These are phyloP conservation scores for Clytia hemisphaerica DNA, from an alignment of 30 jellyfish, hydroid and myxozoan genomes.

Conservation along the genomic window DNA sequence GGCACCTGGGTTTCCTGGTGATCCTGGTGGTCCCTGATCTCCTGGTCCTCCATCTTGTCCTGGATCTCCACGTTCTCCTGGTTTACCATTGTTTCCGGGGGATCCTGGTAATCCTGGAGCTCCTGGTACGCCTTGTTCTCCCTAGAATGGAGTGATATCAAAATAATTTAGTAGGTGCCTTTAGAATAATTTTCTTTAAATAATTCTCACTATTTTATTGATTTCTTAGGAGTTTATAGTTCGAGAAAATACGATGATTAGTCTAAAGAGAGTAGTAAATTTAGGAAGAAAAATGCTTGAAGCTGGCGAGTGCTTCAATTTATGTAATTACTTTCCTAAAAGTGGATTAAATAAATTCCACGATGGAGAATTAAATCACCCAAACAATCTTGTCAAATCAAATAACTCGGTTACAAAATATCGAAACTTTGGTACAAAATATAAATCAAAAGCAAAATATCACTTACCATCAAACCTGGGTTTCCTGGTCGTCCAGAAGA, in stretches of 20 bases:
- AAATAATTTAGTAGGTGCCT: not conserved
- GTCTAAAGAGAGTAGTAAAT: too few species aligned
- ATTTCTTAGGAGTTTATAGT: too few species aligned
- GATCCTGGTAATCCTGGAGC: constrained; percentile 25
- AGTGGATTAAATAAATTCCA: too few species aligned
- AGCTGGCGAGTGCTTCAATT: too few species aligned
- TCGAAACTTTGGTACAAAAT: too few species aligned
- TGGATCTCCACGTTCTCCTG: constrained; percentile 65
- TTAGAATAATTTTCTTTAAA: not conserved
- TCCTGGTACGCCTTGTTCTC: constrained; percentile 53
- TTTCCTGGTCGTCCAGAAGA: constrained; percentile 60
- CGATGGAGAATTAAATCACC: too few species aligned
- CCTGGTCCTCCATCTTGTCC: constrained; percentile 73
- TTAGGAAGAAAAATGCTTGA: too few species aligned
- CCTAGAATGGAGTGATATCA: constrained; percentile 9
- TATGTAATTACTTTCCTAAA: too few species aligned
- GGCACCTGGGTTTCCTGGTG: constrained; percentile 68
- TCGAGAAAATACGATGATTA: too few species aligned
- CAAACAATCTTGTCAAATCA: too few species aligned
- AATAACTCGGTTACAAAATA: too few species aligned
- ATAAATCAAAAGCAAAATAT: not conserved
- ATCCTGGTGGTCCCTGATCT: constrained; percentile 75
- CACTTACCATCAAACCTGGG: constrained; percentile 21
- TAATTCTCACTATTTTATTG: too few species aligned
- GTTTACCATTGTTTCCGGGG: constrained; percentile 46